Base-by-base conservation (phyloP, 2,797 vertebrate species). In the Myripristis murdjan region DNA sequence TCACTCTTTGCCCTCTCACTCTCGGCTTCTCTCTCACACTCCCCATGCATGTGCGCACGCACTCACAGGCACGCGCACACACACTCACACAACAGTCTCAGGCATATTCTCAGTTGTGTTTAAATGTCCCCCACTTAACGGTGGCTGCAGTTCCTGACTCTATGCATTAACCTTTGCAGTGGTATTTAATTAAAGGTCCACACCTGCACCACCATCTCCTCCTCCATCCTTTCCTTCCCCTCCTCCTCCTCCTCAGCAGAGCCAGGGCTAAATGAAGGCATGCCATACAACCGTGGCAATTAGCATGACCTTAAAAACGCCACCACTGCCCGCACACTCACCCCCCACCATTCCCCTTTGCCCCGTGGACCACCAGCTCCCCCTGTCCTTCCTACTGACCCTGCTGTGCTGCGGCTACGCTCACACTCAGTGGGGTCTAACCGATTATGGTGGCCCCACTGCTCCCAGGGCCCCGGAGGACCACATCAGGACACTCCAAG, bases 111-210 rank as follows among this genome's bases (percentile, higher is more conserved):
- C 47, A 48, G 41, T 82, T 26, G 41, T 74, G 73, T 90, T 89
- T 91, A 87, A 89, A 75, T 78, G 87, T 87, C 78, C 79, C 81
- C 75, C 77, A 81, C 85, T 86, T 86, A 87, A 82, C 49, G 24
- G 59, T 64, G 86, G 64, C 83, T 89, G 76, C 57, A 85, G 77
- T 89, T 88, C 83, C 89, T 88, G 84, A 73, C 87, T 94, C 84
- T 84, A 47, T 82, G 76, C 89, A 89, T 94, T 94, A 94, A 95
- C 94, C 93, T 95, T 95, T 95, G 85, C 90, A 75, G 84, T 93
- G 92, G 91, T 94, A 94, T 94, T 94, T 94, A 95, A 95, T 95
- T 94, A 95, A 94, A 94, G 93, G 91, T 95, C 92, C 93, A 92
- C 92, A 94, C 93, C 91, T 93, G 90, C 87, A 91, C 70, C 83